Evolutionary conservation across 2,113 vertebrate genomes (phyloP), one percentile per base, ranked within the genome.

Genomic region (Donacobius atricapilla): DNA sequence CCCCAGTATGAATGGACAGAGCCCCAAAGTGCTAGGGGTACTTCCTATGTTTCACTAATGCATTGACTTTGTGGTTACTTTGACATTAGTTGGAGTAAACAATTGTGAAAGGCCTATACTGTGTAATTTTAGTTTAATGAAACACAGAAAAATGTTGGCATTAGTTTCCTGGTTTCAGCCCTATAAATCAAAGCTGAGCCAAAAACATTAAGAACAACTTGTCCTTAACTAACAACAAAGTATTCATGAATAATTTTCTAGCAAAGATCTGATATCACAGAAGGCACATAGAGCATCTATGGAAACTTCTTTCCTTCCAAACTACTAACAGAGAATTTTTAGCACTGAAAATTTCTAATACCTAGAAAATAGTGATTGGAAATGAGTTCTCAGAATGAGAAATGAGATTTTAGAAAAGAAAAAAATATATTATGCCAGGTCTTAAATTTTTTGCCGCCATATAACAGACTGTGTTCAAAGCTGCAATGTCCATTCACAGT

Each of bases 121-220:
- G 88, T 96, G 81, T 82, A 47, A 63, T 94, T 92, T 94, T 91
- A 91, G 28, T 89, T 93, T 87, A 82, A 85, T 22, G 60, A 83
- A 76, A 82, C 82, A 90, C 54, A 89, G 75, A 87, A 94, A 78
- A 92, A 91, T 48, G 42, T 90, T 96, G 92, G 91, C 90, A 66
- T 72, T 83, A 37, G 35, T 80, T 84, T 96, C 94, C 75, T 95
- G 50, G 90, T 96, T 92, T 89, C 80, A 96, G 70, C 48, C 71
- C 27, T 83, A 70, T 93, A 93, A 94, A 88, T 90, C 83, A 95
- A 87, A 94, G 31, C 69, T 40, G 65, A 95, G 77, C 86, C 87
- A 95, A 79, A 92, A 92, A 87, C 85, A 90, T 69, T 82, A 92
- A 90, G 90, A 96, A 73, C 75, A 87, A 77, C 77, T 81, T 94